Base-by-base conservation (phyloP, 2,888 invertebrate species). In the Drosophila anceps region DNA sequence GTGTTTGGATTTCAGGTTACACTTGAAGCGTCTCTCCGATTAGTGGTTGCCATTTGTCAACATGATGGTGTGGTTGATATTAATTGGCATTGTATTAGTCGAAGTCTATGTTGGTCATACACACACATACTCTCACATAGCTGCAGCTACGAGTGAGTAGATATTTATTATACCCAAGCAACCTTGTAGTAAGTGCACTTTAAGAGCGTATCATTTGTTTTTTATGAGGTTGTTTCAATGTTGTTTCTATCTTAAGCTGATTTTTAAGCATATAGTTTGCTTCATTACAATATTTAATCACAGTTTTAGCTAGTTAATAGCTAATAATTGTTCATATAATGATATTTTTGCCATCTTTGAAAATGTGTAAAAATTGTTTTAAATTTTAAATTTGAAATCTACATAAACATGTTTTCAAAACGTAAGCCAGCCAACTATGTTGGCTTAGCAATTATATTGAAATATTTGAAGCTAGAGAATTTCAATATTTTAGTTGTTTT, bases 11-110 rank as follows among this genome's bases (percentile, higher is more conserved):
- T 88, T 79, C 71, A 74, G 76, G 76, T 81, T 82, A 73, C 76
- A 82, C 60, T 77, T 60, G 55, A 63, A 84, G 57, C 60, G 58
- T 66, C 73, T 69, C 76, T 70, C 59, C 78, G 82, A 90, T 88
- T 90, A 87, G 91, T 84, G 73, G 31, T 66, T 73, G 76, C 79
- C 89, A 91, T 90, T 90, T 91, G 89, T 90, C 90, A 90, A 79
- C 79, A 66, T 77, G 81, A 75, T 78, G 73, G 86, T 80, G 79
- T 73, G 81, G 65, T 66, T 70, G 65, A 72, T 71, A 90, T 88
- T 89, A 85, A 89, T 87, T 89, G 88, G 72, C 74, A 59, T 76
- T 81, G 73, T 73, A 79, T 87, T 87, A 73, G 84, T 84, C 69
- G 37, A 75, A 73, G 67, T 85, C 88, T 66, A 65, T 67, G 50